Evolutionary conservation across 2,113 vertebrate genomes (phyloP), one percentile per base, ranked within the genome.

Genomic region (Megaleporinus macrocephalus): DNA sequence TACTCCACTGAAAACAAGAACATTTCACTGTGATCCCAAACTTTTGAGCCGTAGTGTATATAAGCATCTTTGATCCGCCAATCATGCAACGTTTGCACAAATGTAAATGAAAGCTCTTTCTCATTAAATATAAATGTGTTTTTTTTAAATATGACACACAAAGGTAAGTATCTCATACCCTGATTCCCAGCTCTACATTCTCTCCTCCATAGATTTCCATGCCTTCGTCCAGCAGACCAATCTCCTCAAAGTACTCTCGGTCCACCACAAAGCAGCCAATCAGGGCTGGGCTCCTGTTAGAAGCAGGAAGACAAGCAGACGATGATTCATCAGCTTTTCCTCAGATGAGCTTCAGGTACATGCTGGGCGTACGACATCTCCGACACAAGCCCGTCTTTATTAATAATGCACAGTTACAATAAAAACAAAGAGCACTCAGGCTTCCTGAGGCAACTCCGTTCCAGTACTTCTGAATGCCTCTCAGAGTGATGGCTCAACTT

Each of bases 201-300:
- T 99, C 98, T 69, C 98, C 98, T 73, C 98, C 98, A 0, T 99
- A 99, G n/a, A 99, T 95, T 89, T 99, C 97, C 98, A 99, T 99
- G 84, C 98, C 98, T 91, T 99, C 98, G 72, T 99, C 98, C 86
- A 99, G 89, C 55, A 99, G 89, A 75, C 98, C 98, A 51, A 99
- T 99, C 93, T 99, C 98, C 84, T 98, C 96, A 92, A 99, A 99
- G 89, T 98, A 99, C 76, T 96, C 94, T 87, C 97, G 93, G 73
- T 99, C 97, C 90, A 98, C 97, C 87, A 99, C 97, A 83, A 99
- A 99, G 93, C 98, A 99, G 86, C 98, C 98, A 88, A 99, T 99
- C 93, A 99, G 90, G 13, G 97, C 96, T 0, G 98, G 98, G 85
- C 96, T 99, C 93, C 97, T 99, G 92, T 55, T 88, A 84, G 76